phyloP scores from a whole-genome alignment of 2,888 invertebrate species.

The Steinernema carpocapsae region DNA sequence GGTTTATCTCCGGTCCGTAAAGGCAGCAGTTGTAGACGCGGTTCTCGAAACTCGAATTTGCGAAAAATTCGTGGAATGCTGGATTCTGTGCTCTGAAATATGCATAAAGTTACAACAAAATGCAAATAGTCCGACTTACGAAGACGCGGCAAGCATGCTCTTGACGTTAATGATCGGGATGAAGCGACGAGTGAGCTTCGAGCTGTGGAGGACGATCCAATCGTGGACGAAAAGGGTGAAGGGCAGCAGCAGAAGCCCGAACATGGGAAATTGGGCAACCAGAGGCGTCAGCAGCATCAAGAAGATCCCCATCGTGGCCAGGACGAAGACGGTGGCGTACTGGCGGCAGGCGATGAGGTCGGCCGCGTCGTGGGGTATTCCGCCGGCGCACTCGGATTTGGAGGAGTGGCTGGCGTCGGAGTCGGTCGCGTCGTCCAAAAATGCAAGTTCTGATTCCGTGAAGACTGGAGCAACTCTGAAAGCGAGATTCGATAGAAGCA shows the following conservation, averaged over 20 bases:
- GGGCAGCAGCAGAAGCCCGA: not conserved
- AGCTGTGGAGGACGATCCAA: slow-evolving; percentile 8
- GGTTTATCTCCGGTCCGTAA: slow-evolving; percentile 12
- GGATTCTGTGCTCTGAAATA: not conserved
- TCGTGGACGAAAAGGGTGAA: slow-evolving; percentile 13
- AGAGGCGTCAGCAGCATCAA: not conserved
- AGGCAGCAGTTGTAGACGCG: slow-evolving; percentile 19
- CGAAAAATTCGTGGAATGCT: slow-evolving; percentile 10
- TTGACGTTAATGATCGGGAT: slow-evolving; percentile 13
- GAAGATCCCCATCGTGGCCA: not conserved
- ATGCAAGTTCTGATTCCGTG: not conserved
- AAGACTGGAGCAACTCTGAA: not conserved
- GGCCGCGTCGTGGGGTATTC: not conserved
- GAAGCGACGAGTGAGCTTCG: slow-evolving; percentile 21
- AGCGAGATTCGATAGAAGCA: too few relatives aligned
- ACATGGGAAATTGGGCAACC: not conserved
- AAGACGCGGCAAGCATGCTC: slow-evolving; percentile 9
- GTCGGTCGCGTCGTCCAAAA: not conserved
- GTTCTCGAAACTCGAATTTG: not conserved
- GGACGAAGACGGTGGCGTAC: not conserved
- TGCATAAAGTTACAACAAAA: not conserved
- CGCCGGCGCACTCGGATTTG: not conserved
- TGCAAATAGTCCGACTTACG: not conserved
- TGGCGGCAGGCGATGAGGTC: not conserved
- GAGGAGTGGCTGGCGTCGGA: not conserved